Evolutionary conservation across 2,888 invertebrate genomes (phyloP).

Genomic region (Athalia cordata): DNA sequence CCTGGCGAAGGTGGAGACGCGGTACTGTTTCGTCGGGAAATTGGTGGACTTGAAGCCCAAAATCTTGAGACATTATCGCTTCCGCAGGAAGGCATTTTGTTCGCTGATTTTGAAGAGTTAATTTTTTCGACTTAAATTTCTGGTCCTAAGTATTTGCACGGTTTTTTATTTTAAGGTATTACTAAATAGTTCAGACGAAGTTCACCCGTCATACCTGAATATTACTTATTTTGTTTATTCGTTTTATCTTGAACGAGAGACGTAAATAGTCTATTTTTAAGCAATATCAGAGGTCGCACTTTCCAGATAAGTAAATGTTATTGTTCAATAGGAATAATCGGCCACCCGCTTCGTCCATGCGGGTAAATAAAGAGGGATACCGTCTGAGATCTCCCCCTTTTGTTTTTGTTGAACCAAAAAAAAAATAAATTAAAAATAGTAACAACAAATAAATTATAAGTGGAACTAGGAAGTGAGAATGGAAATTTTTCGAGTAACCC

Average conservation of each 20-base stretch:
- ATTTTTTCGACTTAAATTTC: background rate
- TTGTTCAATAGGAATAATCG: too few relatives aligned
- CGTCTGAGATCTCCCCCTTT: too few relatives aligned
- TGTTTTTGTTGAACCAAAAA: too few relatives aligned
- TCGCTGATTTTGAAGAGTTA: background rate
- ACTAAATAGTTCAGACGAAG: background rate
- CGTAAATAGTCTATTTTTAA: background rate
- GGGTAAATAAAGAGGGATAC: too few relatives aligned
- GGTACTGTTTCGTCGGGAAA: slow-evolving; percentile 45
- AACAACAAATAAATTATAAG: too few relatives aligned
- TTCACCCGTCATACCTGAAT: slow-evolving; percentile 23
- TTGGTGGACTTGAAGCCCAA: slow-evolving; percentile 74
- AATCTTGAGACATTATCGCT: slow-evolving; percentile 79
- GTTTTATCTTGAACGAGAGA: background rate
- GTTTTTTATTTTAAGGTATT: background rate
- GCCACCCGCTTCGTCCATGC: too few relatives aligned
- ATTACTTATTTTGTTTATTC: background rate
- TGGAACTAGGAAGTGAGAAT: too few relatives aligned
- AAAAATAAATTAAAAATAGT: too few relatives aligned
- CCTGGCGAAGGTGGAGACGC: slow-evolving; percentile 75
- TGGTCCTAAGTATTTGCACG: background rate
- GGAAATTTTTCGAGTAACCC: too few relatives aligned
- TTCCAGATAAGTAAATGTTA: background rate
- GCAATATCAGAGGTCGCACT: slow-evolving; percentile 15
- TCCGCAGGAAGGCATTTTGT: slow-evolving; percentile 79